phyloP scores from a whole-genome alignment of 2,888 invertebrate genomes.

The Oscheius sp. region DNA sequence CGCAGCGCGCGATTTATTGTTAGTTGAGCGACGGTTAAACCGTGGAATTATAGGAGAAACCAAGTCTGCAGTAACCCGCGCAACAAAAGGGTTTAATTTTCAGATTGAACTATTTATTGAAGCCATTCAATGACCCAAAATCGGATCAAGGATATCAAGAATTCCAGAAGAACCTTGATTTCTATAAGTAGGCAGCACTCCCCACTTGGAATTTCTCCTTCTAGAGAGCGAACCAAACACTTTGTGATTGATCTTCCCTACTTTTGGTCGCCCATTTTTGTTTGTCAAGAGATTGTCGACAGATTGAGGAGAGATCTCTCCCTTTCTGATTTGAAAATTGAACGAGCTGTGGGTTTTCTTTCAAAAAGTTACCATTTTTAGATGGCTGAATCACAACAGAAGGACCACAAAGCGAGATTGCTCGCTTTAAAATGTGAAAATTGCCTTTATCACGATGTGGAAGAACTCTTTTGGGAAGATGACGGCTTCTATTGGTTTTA shows the following conservation, averaged over 20 bases:
- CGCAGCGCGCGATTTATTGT: too few relatives aligned
- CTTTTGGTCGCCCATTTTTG: slow-evolving; percentile 6
- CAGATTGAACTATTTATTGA: too few relatives aligned
- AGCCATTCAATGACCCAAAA: too few relatives aligned
- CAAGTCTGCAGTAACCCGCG: too few relatives aligned
- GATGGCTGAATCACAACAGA: slow-evolving; percentile 1
- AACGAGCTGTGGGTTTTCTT: too few relatives aligned
- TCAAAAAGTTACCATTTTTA: too few relatives aligned
- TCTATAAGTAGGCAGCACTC: neutral
- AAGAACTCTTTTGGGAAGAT: slow-evolving; percentile 93
- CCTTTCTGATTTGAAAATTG: neutral
- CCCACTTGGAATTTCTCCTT: too few relatives aligned
- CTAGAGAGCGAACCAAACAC: neutral
- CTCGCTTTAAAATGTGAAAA: slow-evolving; percentile 5
- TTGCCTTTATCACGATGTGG: neutral
- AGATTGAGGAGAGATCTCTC: neutral
- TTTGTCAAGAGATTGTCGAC: neutral
- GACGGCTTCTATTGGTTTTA: slow-evolving; percentile 68
- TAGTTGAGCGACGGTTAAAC: too few relatives aligned
- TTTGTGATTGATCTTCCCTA: slow-evolving; percentile 3
- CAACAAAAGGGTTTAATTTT: too few relatives aligned
- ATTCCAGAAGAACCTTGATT: neutral
- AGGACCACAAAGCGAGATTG: neutral
- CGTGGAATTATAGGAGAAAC: too few relatives aligned
- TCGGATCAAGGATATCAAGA: neutral